Conservation (phyloP, 2,888 invertebrate species). For the Nebria brevicollis region DNA sequence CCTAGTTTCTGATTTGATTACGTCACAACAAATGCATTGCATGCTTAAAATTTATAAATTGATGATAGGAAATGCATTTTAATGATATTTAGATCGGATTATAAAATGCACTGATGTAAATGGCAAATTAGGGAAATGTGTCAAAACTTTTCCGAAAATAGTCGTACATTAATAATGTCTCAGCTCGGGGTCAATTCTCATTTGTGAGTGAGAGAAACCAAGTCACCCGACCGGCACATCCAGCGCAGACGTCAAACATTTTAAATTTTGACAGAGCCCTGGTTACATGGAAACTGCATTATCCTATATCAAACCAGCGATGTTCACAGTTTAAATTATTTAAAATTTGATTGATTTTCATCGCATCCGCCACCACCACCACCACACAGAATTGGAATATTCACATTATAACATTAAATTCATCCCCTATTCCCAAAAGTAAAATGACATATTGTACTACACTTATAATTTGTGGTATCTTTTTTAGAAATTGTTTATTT, state of each 20-base stretch:
- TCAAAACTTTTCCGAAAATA: background rate
- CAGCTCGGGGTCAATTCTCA: background rate
- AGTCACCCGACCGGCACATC: background rate
- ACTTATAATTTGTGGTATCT: no score
- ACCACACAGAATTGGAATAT: background rate
- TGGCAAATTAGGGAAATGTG: background rate
- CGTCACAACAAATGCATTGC: no score
- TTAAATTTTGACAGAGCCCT: background rate
- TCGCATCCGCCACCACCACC: background rate
- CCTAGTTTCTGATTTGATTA: no score
- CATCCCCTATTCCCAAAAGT: no score
- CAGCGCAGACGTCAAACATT: background rate
- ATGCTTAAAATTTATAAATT: background rate
- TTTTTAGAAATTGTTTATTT: no score
- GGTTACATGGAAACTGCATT: constrained; percentile 19
- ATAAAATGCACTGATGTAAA: background rate
- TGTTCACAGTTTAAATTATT: constrained; percentile 5
- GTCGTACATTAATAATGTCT: background rate
- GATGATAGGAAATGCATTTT: background rate
- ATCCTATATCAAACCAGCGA: background rate
- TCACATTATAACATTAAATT: no score
- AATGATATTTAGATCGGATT: background rate
- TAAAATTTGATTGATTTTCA: constrained; percentile 1
- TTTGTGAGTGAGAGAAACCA: background rate
- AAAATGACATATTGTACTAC: no score